Evolutionary conservation across 2,797 vertebrate genomes (phyloP).

Genomic region (Pipistrellus nathusii): DNA sequence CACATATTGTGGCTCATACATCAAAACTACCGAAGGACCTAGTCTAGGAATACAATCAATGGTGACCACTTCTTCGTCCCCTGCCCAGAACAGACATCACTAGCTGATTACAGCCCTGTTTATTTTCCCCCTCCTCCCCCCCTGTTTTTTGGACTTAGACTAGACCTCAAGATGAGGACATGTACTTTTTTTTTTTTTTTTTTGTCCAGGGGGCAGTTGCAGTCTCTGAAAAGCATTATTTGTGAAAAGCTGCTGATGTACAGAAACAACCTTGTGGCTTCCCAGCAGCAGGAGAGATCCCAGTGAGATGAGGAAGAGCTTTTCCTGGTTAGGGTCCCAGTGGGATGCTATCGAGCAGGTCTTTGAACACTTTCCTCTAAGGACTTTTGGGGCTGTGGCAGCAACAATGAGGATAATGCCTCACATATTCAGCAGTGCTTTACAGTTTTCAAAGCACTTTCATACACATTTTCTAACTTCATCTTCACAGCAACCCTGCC

Average conservation of each 20-base stretch:
- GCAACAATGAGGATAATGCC: slow-evolving; percentile 69
- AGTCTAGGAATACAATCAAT: background rate
- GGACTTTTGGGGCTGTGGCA: slow-evolving; percentile 72
- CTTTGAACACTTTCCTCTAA: slow-evolving; percentile 77
- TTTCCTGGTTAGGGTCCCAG: slow-evolving; percentile 73
- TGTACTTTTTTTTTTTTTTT: background rate
- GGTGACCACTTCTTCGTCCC: background rate
- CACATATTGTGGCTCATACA: background rate
- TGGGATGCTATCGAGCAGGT: slow-evolving; percentile 72
- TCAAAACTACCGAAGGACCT: background rate
- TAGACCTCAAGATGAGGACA: slow-evolving; percentile 48
- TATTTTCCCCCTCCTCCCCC: no score
- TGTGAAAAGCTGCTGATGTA: slow-evolving; percentile 54
- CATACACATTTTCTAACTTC: slow-evolving; percentile 75
- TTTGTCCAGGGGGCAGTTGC: background rate
- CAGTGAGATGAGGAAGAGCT: slow-evolving; percentile 72
- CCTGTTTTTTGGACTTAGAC: slow-evolving; percentile 31
- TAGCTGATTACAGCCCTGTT: background rate
- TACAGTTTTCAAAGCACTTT: slow-evolving; percentile 77
- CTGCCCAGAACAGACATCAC: background rate
- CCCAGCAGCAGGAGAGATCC: slow-evolving; percentile 57
- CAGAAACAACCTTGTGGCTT: slow-evolving; percentile 57
- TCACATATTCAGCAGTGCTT: slow-evolving; percentile 70
- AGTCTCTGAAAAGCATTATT: slow-evolving; percentile 43
- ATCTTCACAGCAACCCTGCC: slow-evolving; percentile 75